Base-by-base conservation (phyloP, 2,888 invertebrate genomes). In the Ferrisia virgata region DNA sequence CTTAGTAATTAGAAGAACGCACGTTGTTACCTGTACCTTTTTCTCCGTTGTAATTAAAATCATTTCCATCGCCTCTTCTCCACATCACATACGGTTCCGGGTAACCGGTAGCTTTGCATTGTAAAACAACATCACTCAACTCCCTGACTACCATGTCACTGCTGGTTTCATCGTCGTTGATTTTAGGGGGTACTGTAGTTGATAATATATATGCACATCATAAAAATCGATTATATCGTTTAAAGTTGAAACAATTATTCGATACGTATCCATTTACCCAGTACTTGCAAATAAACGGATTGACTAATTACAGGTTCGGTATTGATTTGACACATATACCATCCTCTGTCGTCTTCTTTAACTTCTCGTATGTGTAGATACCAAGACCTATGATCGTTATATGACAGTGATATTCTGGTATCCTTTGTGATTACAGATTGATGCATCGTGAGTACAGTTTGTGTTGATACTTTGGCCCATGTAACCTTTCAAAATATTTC, bases 71-170 rank as follows among this genome's bases (percentile, higher is more conserved):
- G 89, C 96, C 96, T 64, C 96, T 91, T 76, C 95, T 91, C 96
- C 96, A 96, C 94, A 96, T 96, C 86, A 96, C 96, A 88, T 95
- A 96, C 11, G 97, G 96, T 87, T 95, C 95, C 0, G 96, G 96
- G 89, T 95, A 96, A 87, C 96, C 96, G n/a, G 92, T 92, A 36
- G 96, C 96, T 88, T 95, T 94, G 89, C 96, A 96, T 86, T 93
- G 93, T 89, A 96, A 91, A 36, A 95, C 95, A 84, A 96, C 95
- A 89, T 96, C 96, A 81, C 94, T 93, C 15, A 95, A 94, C 90
- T 96, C 96, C 25, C 96, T 91, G 3, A 96, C 96, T 43, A 96
- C 95, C 92, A 97, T 94, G 88, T 97, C 97, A 79, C 94, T 94
- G 87, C 96, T 96, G 25, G 96, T 96, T 90, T 96, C 94, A 87